A percentile compares a stretch with the other conserved stretches of the same genome.
Conservation (phyloP, 2,797 vertebrate genomes). For the Neomorphus geoffroyi region DNA sequence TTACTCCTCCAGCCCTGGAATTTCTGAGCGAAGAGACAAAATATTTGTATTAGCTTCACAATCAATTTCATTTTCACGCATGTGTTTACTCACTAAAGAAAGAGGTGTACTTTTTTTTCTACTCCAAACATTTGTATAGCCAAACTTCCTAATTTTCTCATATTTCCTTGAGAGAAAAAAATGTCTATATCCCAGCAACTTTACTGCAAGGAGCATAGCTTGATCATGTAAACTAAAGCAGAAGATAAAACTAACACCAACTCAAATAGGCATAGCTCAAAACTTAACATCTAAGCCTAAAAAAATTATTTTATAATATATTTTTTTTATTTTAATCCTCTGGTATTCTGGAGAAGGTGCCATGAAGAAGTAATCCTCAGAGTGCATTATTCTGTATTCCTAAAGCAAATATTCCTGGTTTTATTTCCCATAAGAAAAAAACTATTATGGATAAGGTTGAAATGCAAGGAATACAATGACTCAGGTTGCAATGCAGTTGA, state of each 20-base stretch:
- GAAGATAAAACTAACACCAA: background rate
- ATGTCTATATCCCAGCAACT: accelerated
- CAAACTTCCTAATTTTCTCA: background rate
- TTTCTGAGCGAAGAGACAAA: background rate
- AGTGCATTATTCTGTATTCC: background rate
- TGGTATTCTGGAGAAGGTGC: background rate
- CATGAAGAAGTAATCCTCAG: background rate
- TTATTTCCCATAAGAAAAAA: background rate
- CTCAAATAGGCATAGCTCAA: background rate
- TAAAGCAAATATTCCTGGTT: background rate
- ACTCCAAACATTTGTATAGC: background rate
- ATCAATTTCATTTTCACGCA: background rate
- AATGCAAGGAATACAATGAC: background rate
- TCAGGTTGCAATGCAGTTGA: background rate
- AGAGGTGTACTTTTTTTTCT: background rate
- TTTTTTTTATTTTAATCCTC: background rate
- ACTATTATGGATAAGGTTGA: background rate
- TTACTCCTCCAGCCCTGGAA: background rate
- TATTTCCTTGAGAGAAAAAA: background rate
- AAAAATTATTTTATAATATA: background rate
- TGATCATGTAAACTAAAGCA: background rate
- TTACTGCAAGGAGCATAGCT: background rate
- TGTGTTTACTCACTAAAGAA: background rate
- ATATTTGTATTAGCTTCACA: background rate
- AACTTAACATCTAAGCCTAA: background rate